Conservation (phyloP, 2,888 invertebrate species). For the Lithophane socia region DNA sequence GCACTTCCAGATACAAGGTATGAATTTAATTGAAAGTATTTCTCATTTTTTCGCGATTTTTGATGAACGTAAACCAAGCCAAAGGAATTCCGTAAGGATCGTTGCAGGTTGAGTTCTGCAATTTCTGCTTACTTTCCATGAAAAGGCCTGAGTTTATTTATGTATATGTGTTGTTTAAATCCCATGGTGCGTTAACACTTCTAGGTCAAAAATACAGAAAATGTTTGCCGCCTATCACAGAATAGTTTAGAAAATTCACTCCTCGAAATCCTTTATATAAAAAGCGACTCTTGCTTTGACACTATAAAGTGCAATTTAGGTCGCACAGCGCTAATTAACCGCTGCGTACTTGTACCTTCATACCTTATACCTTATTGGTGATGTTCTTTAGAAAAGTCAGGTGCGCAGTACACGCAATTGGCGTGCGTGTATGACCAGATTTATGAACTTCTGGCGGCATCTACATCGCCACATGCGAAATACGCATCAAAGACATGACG, state of each 20-base stretch:
- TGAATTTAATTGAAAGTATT: not conserved
- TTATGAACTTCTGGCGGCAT: not conserved
- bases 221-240: not conserved
- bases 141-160: not conserved
- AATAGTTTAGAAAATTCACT: too few relatives aligned
- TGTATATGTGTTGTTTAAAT: not conserved
- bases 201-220: not conserved
- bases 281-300: too few relatives aligned
- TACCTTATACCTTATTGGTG: not conserved
- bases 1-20: slow-evolving; percentile 95
- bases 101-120: not conserved
- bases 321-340: too few relatives aligned
- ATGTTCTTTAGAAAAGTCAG: not conserved
- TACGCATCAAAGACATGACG: too few relatives aligned
- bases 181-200: not conserved
- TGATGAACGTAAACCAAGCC: not conserved
- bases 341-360: too few relatives aligned
- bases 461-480: too few relatives aligned
- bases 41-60: not conserved
- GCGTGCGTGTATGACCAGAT: not conserved
- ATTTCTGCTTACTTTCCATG: not conserved
- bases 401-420: not conserved
- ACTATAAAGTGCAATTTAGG: too few relatives aligned
- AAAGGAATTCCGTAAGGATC: not conserved
- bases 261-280: too few relatives aligned